Percentiles rank a stretch among this genome's conserved stretches.
Conservation (phyloP, 1,140 invertebrate genomes). For the Lucilia cuprina region DNA sequence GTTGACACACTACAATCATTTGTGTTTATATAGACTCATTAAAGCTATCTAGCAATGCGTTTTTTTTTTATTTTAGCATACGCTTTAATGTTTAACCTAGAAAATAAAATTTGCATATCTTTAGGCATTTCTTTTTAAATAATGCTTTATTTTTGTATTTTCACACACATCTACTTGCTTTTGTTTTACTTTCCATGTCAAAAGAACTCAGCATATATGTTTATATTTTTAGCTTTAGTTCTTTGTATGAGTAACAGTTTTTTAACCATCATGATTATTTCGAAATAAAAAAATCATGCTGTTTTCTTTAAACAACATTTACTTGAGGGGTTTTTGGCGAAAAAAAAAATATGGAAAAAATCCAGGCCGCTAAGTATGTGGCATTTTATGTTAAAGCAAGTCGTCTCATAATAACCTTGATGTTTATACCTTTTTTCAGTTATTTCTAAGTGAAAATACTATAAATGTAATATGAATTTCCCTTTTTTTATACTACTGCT, state of each 20-base stretch:
- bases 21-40: background rate
- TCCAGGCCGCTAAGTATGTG: background rate
- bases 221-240: background rate
- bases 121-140: background rate
- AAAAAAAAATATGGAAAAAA: too few relatives aligned
- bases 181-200: background rate
- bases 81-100: background rate
- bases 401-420: background rate
- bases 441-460: background rate
- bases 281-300: background rate
- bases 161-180: background rate
- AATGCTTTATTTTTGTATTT: background rate
- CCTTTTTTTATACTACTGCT: background rate
- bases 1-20: background rate
- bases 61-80: background rate
- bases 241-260: background rate
- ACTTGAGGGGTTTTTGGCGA: background rate
- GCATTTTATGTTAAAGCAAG: background rate
- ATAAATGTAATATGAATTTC: background rate
- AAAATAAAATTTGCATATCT: conserved; percentile 3
- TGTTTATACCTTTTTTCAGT: background rate
- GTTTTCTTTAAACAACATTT: background rate
- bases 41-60: background rate
- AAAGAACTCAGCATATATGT: too few relatives aligned
- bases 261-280: background rate